Percentiles rank a stretch among this genome's conserved stretches.
Conservation (phyloP, 2,888 invertebrate species). For the Lymantria monacha region DNA sequence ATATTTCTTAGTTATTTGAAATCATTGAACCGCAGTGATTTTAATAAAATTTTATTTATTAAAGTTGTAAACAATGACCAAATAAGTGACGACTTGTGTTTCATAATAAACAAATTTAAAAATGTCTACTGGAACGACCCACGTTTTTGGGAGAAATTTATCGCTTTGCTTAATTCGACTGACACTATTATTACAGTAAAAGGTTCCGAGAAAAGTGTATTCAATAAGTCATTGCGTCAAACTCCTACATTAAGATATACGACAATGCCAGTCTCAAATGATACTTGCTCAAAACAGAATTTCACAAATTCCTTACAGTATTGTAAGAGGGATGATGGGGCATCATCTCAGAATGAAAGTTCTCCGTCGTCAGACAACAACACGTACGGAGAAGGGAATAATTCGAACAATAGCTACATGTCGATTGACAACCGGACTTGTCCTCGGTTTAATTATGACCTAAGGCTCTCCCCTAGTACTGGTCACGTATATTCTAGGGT, state of each 20-base stretch:
- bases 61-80: slow-evolving; percentile 74
- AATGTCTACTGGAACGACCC: slow-evolving; percentile 89
- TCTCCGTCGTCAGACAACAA: slow-evolving; percentile 80
- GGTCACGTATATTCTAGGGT: slow-evolving; percentile 80
- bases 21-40: slow-evolving; percentile 70
- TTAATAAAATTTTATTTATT: slow-evolving; percentile 74
- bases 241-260: slow-evolving; percentile 78
- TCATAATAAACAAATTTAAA: slow-evolving; percentile 80
- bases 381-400: slow-evolving; percentile 85
- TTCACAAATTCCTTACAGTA: slow-evolving; percentile 76
- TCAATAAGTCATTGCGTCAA: slow-evolving; percentile 76
- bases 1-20: slow-evolving; percentile 77
- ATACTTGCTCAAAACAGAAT: slow-evolving; percentile 80
- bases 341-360: slow-evolving; percentile 82
- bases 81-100: slow-evolving; percentile 72
- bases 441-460: slow-evolving; percentile 81
- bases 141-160: slow-evolving; percentile 92
- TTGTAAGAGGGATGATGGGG: slow-evolving; percentile 72
- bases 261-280: slow-evolving; percentile 81
- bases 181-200: slow-evolving; percentile 78
- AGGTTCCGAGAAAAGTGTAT: slow-evolving; percentile 71
- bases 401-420: slow-evolving; percentile 86
- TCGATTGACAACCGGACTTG: slow-evolving; percentile 83
- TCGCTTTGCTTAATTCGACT: slow-evolving; percentile 88
- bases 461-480: slow-evolving; percentile 75